Percentiles rank a stretch among this genome's conserved stretches.
Conservation (phyloP, 2,113 vertebrate species). For the Thermophis baileyi region DNA sequence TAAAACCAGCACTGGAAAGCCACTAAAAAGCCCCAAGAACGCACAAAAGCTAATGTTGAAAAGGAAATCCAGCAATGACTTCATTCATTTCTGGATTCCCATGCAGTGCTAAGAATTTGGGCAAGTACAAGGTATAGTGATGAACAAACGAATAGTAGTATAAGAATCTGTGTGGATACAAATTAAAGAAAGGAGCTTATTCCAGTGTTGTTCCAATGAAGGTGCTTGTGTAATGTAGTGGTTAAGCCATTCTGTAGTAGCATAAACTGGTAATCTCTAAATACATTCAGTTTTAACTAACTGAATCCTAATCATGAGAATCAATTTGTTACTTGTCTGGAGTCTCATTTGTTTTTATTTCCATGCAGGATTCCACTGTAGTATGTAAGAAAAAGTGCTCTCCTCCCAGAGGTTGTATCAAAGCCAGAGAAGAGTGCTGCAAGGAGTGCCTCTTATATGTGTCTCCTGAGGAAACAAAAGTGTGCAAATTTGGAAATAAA, state of each 20-base stretch:
- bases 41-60: not conserved
- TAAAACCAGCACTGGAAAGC: not conserved
- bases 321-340: not conserved
- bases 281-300: not conserved
- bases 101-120: not conserved
- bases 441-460: slow-evolving; percentile 84
- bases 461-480: slow-evolving; percentile 81
- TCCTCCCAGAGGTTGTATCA: slow-evolving; percentile 72
- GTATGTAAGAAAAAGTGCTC: slow-evolving; percentile 86
- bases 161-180: not conserved
- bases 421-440: slow-evolving; percentile 74
- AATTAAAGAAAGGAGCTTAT: not conserved
- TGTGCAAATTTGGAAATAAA: slow-evolving; percentile 91
- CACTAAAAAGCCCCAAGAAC: not conserved
- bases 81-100: not conserved
- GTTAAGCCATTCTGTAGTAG: not conserved
- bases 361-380: slow-evolving; percentile 87
- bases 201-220: not conserved
- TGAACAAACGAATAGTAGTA: not conserved
- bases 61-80: not conserved
- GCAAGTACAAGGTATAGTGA: not conserved
- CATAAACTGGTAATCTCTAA: not conserved
- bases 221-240: not conserved
- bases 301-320: not conserved
- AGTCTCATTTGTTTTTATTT: slow-evolving; percentile 21